Evolutionary conservation across 1,140 invertebrate species (phyloP), one percentile per base, ranked within the genome.

Genomic region (Bicyclus anynana): DNA sequence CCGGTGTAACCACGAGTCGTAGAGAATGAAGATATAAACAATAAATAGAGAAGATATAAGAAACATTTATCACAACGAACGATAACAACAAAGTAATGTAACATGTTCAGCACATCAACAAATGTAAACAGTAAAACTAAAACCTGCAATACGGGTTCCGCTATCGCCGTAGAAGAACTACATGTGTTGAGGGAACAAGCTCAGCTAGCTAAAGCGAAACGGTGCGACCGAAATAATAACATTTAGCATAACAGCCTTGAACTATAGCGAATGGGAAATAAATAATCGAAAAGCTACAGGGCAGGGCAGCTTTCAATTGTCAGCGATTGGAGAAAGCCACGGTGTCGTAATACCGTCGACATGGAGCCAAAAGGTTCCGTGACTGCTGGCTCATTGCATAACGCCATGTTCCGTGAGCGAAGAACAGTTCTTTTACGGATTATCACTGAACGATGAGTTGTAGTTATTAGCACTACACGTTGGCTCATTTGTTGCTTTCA

Each of bases 311-410:
- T 67, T 44, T 44, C 10, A 44, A 44, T 71, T 58, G 64, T 53
- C 55, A 51, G 38, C 49, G 58, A 64, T 58, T 50, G 65, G 74
- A 80, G 76, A 84, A 80, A 83, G 79, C 78, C 74, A 74, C 74
- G 67, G 74, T 83, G 75, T 81, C 70, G 74, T 72, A 81, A 83
- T 63, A 69, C 55, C 63, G 62, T 48, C 68, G 65, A 70, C 68
- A 62, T 68, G 67, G 60, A 80, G 72, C 72, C 76, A 20, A 79
- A 77, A 84, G 73, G 76, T 81, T 77, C 81, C 77, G 81, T 77
- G 77, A 76, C 74, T 74, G 62, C 65, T 62, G 53, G 62, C 61
- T 65, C 7, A 66, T 81, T 86, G 72, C 80, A 73, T 73, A 82
- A 84, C 62, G 18, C 40, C 27, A 44, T 42, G 57, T 67, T 58